These are phyloP conservation scores for Dreissena polymorpha DNA, from an alignment of 1,140 invertebrate species.

Conservation along the genomic window DNA sequence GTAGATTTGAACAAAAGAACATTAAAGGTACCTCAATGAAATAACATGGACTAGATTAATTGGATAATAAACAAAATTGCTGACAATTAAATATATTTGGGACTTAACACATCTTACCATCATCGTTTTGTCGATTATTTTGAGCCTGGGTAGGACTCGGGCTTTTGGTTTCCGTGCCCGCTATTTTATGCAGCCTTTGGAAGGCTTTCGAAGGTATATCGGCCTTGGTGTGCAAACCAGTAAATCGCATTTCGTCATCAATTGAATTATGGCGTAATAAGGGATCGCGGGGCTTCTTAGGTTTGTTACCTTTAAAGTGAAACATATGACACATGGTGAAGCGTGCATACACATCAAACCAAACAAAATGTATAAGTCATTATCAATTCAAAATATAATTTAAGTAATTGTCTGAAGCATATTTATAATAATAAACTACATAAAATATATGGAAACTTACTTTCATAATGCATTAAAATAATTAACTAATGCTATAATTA, in stretches of 20 bases:
- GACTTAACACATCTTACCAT: constrained; percentile 43
- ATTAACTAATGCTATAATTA: no score
- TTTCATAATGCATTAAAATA: no score
- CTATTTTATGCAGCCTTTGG: constrained; percentile 83
- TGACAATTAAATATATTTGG: no score
- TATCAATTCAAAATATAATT: constrained; percentile 1
- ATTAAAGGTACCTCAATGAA: no score
- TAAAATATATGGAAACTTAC: not conserved
- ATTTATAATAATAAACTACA: not conserved
- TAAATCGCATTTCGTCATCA: constrained; percentile 82
- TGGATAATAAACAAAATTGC: no score
- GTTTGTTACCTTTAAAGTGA: constrained; percentile 50
- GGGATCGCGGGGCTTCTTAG: constrained; percentile 66
- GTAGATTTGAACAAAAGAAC: no score
- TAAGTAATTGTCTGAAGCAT: not conserved
- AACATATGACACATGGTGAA: not conserved
- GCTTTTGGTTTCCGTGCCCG: constrained; percentile 57
- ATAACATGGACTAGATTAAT: no score
- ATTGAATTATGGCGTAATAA: constrained; percentile 76
- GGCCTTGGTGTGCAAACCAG: constrained; percentile 84
- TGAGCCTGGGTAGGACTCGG: constrained; percentile 47
- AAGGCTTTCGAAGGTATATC: constrained; percentile 88
- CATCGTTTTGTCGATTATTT: constrained; percentile 45
- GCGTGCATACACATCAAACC: not conserved
- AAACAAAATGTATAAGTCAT: not conserved